Base-by-base conservation (phyloP, 2,888 invertebrate genomes). In the Agrochola litura region DNA sequence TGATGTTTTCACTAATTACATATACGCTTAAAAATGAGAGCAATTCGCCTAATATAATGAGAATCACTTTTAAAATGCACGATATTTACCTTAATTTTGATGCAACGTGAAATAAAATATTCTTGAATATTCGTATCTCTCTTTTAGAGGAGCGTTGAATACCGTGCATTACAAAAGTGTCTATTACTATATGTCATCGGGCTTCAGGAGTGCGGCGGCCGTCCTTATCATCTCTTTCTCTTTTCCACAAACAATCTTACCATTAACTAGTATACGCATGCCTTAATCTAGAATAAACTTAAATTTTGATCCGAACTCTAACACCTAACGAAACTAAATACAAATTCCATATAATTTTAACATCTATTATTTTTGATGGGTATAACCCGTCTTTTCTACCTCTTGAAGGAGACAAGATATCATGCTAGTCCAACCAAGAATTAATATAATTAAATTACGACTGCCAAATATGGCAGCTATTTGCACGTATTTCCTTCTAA, bases 151-250 rank as follows among this genome's bases (percentile, higher is more conserved):
- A 19, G 12, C 43, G 25, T 54, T 71, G 0, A 6, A 75, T 69
- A 77, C 60, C 83, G 78, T 84, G 82, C 76, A 82, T 82, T 66
- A 65, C 16, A 67, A 76, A 76, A 84, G 76, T 77, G 76, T 67
- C 30, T 79, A 49, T 54, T 58, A 68, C 63, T 66, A 68, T 43
- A 63, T 69, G 65, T 60, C 72, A 54, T 70, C 60, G 22, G 80
- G 82, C 76, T 73, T 75, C 54, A 73, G 82, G 84, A 73, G 77
- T 79, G 90, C 90, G 90, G 91, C 89, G 90, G 88, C 90, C 87
- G 79, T 43, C 84, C 77, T 83, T 77, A 82, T 88, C 86, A 49
- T 73, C 77, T 83, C 74, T 66, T 86, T 72, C 75, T 70, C 81
- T 63, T 70, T 72, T 81, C 74, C 74, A 81, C 83, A 76, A 82